Base-by-base conservation (phyloP, 2,888 invertebrate species). In the Cosmia trapezina region DNA sequence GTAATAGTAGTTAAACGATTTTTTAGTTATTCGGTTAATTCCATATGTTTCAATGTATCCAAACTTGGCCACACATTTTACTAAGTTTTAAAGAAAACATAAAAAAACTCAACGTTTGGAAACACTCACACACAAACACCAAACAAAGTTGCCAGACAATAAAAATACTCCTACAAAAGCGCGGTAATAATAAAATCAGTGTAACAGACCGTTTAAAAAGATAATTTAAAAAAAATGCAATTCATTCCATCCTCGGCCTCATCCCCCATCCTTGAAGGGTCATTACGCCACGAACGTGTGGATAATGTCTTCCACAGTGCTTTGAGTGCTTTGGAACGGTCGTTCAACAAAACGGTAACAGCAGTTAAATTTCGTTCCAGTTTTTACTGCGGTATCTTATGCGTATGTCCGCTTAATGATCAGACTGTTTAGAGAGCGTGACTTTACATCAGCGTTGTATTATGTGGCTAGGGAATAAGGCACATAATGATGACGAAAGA, bases 201-300 rank as follows among this genome's bases (percentile, higher is more conserved):
- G 83, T 85, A 85, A 83, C 80, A 78, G 76, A 76, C 76, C 80
- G 73, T 84, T 87, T 83, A 84, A 85, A 87, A 86, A 82, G 74
- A 81, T 78, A 80, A 85, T 80, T 83, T 74, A 71, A 73, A 84
- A 75, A 81, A 81, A 83, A 83, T 86, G 79, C 83, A 77, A 86
- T 85, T 79, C 79, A 81, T 85, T 81, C 78, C 84, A 81, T 80
- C 81, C 77, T 83, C 80, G 77, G 81, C 76, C 76, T 75, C 83
- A 85, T 83, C 83, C 83, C 85, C 82, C 72, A 78, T 84, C 78
- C 86, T 87, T 88, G 84, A 88, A 89, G 90, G 90, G 93, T 92
- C 93, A 91, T 94, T 94, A 93, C 86, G 83, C 80, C 43, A 77
- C 77, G 86, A 91, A 92, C 92, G 91, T 93, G 93, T 91, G 91